phyloP scores from a whole-genome alignment of 2,888 invertebrate species.

The Mythimna loreyi region DNA sequence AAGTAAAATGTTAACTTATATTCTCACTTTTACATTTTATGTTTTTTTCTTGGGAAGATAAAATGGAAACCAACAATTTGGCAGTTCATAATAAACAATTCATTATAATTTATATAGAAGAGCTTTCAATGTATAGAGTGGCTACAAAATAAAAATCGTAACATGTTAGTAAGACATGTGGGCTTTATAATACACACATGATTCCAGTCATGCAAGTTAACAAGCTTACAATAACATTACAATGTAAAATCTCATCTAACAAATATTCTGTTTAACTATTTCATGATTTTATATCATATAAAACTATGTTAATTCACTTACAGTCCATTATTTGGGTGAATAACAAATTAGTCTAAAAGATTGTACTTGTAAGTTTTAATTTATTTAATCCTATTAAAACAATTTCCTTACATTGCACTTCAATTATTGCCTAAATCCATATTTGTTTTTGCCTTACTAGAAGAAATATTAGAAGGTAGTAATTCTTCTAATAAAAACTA shows the following conservation, averaged over 20 bases:
- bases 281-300: background rate
- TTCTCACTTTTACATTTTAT: too few relatives aligned
- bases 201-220: background rate
- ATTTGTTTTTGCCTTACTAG: background rate
- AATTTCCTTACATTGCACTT: constrained; percentile 67
- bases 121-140: too few relatives aligned
- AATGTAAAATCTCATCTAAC: constrained; percentile 15
- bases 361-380: background rate
- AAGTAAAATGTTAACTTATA: constrained; percentile 36
- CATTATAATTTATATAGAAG: too few relatives aligned
- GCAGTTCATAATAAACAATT: too few relatives aligned
- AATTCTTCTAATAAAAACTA: constrained; percentile 3
- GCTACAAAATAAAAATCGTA: too few relatives aligned
- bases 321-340: constrained; percentile 1
- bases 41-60: too few relatives aligned
- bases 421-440: constrained; percentile 65
- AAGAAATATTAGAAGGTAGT: constrained; percentile 1
- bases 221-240: constrained; percentile 10
- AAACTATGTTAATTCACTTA: background rate
- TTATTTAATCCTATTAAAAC: constrained; percentile 30
- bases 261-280: background rate
- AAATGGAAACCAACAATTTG: too few relatives aligned
- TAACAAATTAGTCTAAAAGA: constrained; percentile 11
- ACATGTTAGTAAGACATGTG: too few relatives aligned
- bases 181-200: too few relatives aligned